Evolutionary conservation across 1,140 invertebrate species (phyloP).

Genomic region (Drosophila murphyi): DNA sequence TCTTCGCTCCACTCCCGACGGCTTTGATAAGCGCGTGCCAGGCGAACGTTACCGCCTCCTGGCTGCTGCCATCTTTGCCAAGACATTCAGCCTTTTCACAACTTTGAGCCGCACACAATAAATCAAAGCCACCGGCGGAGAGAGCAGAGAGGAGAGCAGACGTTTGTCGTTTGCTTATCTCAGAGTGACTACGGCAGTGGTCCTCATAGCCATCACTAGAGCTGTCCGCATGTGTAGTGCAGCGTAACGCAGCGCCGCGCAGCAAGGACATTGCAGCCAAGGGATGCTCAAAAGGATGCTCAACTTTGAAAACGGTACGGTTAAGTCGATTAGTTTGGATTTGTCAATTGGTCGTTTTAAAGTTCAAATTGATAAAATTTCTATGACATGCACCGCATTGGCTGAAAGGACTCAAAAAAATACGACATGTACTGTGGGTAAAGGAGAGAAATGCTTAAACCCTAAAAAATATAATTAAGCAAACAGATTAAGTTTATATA

Average conservation of each 20-base stretch:
- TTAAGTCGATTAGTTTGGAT: conserved; percentile 40
- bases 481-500: too few relatives aligned
- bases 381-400: conserved; percentile 8
- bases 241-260: conserved; percentile 37
- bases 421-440: conserved; percentile 8
- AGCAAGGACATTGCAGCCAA: conserved; percentile 70
- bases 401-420: conserved; percentile 28
- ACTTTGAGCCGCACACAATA: conserved; percentile 73
- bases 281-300: conserved; percentile 21
- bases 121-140: conserved; percentile 65
- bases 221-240: conserved; percentile 41
- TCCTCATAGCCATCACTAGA: conserved; percentile 52
- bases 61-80: not conserved
- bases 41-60: conserved; percentile 7
- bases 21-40: conserved; percentile 66
- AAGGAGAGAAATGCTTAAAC: not conserved
- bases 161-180: conserved; percentile 61
- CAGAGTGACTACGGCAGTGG: conserved; percentile 59
- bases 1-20: conserved; percentile 16
- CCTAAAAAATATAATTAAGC: not conserved
- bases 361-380: conserved; percentile 71
- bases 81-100: conserved; percentile 62
- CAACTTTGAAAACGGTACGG: conserved; percentile 44
- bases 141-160: conserved; percentile 14
- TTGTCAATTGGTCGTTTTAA: conserved; percentile 45